Evolutionary conservation across 2,888 invertebrate genomes (phyloP).

Genomic region (Hecatera dysodea): DNA sequence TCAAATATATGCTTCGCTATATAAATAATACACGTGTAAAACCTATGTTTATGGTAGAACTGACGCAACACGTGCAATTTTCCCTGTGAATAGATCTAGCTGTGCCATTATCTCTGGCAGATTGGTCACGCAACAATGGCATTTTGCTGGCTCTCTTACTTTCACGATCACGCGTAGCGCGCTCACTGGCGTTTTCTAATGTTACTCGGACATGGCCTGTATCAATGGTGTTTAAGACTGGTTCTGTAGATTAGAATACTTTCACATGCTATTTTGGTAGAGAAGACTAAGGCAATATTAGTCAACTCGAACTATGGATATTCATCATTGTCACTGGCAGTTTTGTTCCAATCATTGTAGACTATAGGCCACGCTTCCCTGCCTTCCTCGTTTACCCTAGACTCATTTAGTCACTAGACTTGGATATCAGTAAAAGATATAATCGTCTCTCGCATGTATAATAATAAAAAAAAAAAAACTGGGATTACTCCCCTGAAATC

Average conservation of each 20-base stretch:
- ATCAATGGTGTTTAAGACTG: background rate
- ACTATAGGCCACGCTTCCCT: too few species aligned
- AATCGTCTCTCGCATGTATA: background rate
- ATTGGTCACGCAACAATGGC: conserved; percentile 80
- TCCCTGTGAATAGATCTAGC: conserved; percentile 43
- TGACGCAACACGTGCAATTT: conserved; percentile 61
- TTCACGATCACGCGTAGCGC: conserved; percentile 81
- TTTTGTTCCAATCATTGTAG: background rate
- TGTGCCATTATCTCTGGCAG: conserved; percentile 54
- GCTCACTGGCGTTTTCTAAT: conserved; percentile 77
- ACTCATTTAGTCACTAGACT: background rate
- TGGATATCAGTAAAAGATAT: background rate
- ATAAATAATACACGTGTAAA: conserved; percentile 47
- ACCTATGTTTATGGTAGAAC: conserved; percentile 39
- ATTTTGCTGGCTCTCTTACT: conserved; percentile 80
- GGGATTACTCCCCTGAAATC: background rate
- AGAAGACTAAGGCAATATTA: background rate
- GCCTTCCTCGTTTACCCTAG: too few species aligned
- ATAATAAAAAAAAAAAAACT: too few species aligned
- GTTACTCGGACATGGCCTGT: conserved; percentile 28
- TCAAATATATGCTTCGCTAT: conserved; percentile 27
- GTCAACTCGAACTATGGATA: background rate
- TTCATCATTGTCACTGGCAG: background rate
- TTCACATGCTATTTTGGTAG: conserved; percentile 3
- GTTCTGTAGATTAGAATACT: conserved; percentile 18